phyloP scores from a whole-genome alignment of 2,888 invertebrate genomes.

The Sialis lutaria region DNA sequence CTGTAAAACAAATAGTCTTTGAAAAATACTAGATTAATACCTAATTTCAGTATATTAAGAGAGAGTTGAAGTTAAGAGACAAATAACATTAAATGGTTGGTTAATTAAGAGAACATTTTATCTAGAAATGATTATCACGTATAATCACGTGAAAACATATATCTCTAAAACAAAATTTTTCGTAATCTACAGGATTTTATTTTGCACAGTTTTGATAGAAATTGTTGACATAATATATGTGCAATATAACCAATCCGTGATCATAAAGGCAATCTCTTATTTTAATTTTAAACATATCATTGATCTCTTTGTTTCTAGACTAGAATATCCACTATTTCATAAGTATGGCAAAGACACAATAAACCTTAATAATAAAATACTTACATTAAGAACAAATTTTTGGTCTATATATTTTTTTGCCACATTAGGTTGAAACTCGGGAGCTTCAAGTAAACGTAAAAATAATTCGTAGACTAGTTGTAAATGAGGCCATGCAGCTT shows the following conservation, averaged over 20 bases:
- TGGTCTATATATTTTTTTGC: constrained; percentile 73
- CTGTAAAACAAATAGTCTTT: constrained; percentile 26
- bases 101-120: neutral
- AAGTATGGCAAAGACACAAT: too few species aligned
- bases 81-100: too few species aligned
- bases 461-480: constrained; percentile 98
- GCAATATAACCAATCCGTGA: too few species aligned
- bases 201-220: too few species aligned
- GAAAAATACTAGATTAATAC: neutral
- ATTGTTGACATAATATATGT: too few species aligned
- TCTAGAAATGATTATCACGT: neutral
- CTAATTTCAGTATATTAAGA: neutral
- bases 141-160: too few species aligned
- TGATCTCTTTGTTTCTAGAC: too few species aligned
- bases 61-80: neutral
- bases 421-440: constrained; percentile 93
- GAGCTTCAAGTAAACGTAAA: constrained; percentile 92
- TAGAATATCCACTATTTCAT: too few species aligned
- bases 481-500: constrained; percentile 98
- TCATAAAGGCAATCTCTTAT: too few species aligned
- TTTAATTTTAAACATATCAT: too few species aligned
- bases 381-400: constrained; percentile 81
- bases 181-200: too few species aligned
- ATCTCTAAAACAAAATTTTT: too few species aligned
- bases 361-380: neutral